Percentiles rank a stretch among this genome's conserved stretches.
phyloP scores from a whole-genome alignment of 1,140 invertebrate genomes.

The Drosophila carrolli region DNA sequence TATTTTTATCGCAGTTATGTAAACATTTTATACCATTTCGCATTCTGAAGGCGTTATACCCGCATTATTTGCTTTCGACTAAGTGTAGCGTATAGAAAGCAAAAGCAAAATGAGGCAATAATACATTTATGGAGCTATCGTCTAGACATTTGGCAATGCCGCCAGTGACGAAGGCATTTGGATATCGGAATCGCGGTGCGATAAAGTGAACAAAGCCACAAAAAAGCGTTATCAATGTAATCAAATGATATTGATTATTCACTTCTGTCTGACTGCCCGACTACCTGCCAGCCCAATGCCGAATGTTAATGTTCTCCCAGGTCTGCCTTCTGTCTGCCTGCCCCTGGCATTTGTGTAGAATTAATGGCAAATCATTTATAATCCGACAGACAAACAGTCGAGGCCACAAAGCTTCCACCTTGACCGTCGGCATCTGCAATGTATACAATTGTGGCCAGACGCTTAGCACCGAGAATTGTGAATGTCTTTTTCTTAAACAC shows the following conservation, averaged over 20 bases:
- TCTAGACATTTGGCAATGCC: conserved; percentile 50
- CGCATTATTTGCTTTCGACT: background rate
- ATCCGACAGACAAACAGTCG: conserved; percentile 67
- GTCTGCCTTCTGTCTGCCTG: conserved; percentile 23
- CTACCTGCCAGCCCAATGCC: conserved; percentile 28
- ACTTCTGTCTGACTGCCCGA: conserved; percentile 42
- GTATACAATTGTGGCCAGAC: background rate
- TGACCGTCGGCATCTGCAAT: conserved; percentile 27
- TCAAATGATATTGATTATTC: conserved; percentile 54
- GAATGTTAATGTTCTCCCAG: conserved; percentile 39
- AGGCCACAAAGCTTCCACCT: conserved; percentile 66
- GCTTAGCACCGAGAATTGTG: background rate
- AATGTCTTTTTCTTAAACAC: no score
- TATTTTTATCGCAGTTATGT: background rate
- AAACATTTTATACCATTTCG: background rate
- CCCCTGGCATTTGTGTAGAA: conserved; percentile 52
- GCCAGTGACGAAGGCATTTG: conserved; percentile 44
- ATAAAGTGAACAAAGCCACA: conserved; percentile 36
- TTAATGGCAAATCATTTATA: conserved; percentile 75
- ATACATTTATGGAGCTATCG: conserved; percentile 46
- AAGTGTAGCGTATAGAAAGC: conserved; percentile 28
- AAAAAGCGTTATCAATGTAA: conserved; percentile 49
- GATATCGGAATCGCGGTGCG: conserved; percentile 40
- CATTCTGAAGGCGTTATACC: conserved; percentile 14
- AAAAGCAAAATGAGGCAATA: conserved; percentile 49